A percentile compares a stretch with the other conserved stretches of the same genome.
phyloP scores from a whole-genome alignment of 2,888 invertebrate genomes.

The Hofmannophila pseudospretella region DNA sequence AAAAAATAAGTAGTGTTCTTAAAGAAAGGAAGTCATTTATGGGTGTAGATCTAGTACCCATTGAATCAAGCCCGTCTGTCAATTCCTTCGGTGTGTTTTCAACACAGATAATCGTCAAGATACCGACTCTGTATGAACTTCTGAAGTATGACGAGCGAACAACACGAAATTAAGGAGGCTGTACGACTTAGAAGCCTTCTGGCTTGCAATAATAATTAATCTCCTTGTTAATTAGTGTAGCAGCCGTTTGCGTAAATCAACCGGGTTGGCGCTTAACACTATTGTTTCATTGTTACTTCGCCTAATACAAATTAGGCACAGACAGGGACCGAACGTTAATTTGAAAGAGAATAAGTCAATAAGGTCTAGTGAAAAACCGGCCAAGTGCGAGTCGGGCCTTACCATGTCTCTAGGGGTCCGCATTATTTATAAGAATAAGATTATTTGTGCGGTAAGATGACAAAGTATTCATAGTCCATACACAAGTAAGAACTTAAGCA shows the following conservation, averaged over 20 bases:
- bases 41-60: no score
- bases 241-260: conserved; percentile 49
- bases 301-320: conserved; percentile 6
- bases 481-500: no score
- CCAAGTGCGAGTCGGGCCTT: no score
- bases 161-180: conserved; percentile 32
- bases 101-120: not conserved
- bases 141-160: conserved; percentile 16
- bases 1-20: no score
- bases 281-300: conserved; percentile 27
- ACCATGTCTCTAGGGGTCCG: no score
- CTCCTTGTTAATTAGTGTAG: conserved; percentile 61
- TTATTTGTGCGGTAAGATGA: no score
- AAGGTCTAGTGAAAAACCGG: no score
- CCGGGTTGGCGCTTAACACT: conserved; percentile 24
- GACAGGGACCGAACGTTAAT: not conserved
- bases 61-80: no score
- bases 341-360: not conserved
- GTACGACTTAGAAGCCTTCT: conserved; percentile 34
- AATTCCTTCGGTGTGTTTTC: no score
- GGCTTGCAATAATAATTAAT: conserved; percentile 66
- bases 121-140: conserved; percentile 14
- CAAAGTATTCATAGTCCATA: no score
- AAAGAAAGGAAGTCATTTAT: no score
- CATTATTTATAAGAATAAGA: no score